Percentiles rank a stretch among this genome's conserved stretches.
Conservation (phyloP, 2,797 vertebrate genomes). For the Alcedo atthis region DNA sequence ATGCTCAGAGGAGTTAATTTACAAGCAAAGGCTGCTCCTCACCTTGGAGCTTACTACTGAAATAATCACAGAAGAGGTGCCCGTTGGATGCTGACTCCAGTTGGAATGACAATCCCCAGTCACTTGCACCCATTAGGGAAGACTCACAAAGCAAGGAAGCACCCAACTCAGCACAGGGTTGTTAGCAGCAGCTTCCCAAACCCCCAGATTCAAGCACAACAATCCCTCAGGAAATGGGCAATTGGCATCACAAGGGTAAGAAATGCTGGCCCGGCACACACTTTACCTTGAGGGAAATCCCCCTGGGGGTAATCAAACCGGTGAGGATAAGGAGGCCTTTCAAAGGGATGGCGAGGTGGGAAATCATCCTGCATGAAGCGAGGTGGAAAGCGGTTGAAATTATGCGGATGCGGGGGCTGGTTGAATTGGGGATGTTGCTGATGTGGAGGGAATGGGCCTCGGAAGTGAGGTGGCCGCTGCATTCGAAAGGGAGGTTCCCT, state of each 20-base stretch:
- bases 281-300: conserved; percentile 91
- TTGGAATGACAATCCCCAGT: not conserved
- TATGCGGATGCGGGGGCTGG: conserved; percentile 94
- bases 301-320: conserved; percentile 95
- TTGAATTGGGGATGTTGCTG: conserved; percentile 96
- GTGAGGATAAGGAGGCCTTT: conserved; percentile 93
- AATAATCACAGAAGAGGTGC: not conserved
- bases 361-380: conserved; percentile 98
- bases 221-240: not conserved
- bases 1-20: not conserved
- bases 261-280: conserved; percentile 45
- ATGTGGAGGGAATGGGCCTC: conserved; percentile 95
- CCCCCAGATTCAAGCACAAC: not conserved
- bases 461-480: conserved; percentile 95
- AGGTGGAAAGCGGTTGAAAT: conserved; percentile 94
- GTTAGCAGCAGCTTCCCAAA: not conserved
- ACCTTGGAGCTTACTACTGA: not conserved
- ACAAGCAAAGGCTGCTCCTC: not conserved
- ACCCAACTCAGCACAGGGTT: accelerated
- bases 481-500: conserved; percentile 95
- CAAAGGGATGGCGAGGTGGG: conserved; percentile 93
- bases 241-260: not conserved
- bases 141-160: not conserved
- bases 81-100: not conserved
- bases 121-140: not conserved